These are phyloP conservation scores for Eilema depressum DNA, from an alignment of 2,888 invertebrate species.

Conservation along the genomic window DNA sequence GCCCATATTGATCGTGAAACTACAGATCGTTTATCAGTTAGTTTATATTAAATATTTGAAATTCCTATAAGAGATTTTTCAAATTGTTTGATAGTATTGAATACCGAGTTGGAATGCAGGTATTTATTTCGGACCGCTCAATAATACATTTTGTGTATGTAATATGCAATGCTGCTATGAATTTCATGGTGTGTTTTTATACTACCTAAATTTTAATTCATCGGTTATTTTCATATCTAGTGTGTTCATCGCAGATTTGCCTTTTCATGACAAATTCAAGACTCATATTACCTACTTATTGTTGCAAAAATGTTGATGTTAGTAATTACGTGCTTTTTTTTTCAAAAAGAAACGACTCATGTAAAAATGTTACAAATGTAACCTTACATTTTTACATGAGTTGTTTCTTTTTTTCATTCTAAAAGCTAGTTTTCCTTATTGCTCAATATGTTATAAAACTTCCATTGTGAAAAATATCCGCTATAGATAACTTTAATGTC, in stretches of 20 bases:
- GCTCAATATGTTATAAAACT: not conserved
- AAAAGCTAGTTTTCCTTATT: too few species aligned
- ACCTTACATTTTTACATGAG: too few species aligned
- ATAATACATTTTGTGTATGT: slow-evolving; percentile 37
- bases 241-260: too few species aligned
- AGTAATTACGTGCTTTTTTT: too few species aligned
- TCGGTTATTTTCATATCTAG: not conserved
- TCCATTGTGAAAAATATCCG: too few species aligned
- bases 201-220: slow-evolving; percentile 21
- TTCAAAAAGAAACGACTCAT: too few species aligned
- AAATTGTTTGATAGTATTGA: slow-evolving; percentile 46
- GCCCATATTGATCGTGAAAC: slow-evolving; percentile 62
- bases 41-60: slow-evolving; percentile 52
- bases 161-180: slow-evolving; percentile 30
- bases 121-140: slow-evolving; percentile 39
- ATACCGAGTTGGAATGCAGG: slow-evolving; percentile 47
- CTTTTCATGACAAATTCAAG: too few species aligned
- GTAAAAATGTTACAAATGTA: too few species aligned
- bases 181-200: slow-evolving; percentile 35
- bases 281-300: too few species aligned
- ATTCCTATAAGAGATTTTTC: slow-evolving; percentile 43
- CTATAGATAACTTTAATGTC: too few species aligned
- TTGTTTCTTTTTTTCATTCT: not conserved
- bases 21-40: slow-evolving; percentile 59
- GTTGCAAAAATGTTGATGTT: too few species aligned